Evolutionary conservation across 2,797 vertebrate species (phyloP), one percentile per base, ranked within the genome.

Genomic region (Helarctos malayanus): DNA sequence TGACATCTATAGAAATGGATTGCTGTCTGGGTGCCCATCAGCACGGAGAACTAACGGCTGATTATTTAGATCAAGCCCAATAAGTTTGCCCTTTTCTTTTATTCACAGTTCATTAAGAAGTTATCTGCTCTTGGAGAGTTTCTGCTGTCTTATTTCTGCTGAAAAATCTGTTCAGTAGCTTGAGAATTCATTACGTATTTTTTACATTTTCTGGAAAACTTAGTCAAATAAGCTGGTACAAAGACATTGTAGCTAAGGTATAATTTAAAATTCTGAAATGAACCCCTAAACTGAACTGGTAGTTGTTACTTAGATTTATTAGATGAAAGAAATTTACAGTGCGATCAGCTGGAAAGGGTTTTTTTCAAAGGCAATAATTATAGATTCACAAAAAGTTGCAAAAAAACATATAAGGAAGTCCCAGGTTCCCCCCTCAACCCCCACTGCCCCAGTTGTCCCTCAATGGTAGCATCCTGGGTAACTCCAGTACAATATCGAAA

Each of bases 211-310:
- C 82, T 88, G 19, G 80, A 91, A 97, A 95, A 73, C 9, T 56
- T 86, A 89, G 79, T 89, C 81, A 88, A 65, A 84, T 61, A 95
- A 79, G 6, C 63, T 61, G 23, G 7, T 57, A 5, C 54, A 63
- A 63, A 92, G 41, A 82, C n/a, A 86, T 8, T 47, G 21, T n/a
- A 88, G 41, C 61, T 86, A 78, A 96, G 56, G 78, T 52, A 90
- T 52, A 85, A 82, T 81, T 81, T 94, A 63, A 83, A 94, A 79
- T 93, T 94, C 86, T 97, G 61, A 96, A 94, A 59, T 35, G 38
- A 97, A 86, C 76, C 12, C 38, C 56, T 83, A 86, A 89, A 85
- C 2, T 83, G 21, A 91, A 78, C 14, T 65, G 29, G 35, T 86
- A 18, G 45, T 19, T 52, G n/a, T 76, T 68, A 52, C 59, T 86